Conservation (phyloP, 2,113 vertebrate species). For the Aptenodytes forsteri region DNA sequence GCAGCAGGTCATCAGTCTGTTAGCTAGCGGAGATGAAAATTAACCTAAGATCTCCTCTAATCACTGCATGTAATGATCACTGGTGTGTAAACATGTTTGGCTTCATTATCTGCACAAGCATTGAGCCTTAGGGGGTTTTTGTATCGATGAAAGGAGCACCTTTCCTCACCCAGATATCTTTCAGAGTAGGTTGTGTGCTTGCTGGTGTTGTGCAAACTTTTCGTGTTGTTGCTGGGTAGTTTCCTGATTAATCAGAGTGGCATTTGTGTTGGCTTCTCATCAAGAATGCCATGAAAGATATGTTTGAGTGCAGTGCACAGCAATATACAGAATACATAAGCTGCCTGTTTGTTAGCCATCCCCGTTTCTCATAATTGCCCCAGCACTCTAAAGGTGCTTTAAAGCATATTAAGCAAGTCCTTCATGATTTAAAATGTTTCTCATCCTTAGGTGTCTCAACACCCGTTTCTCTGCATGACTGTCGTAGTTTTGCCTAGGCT, state of each 20-base stretch:
- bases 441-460: background rate
- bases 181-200: constrained; percentile 36
- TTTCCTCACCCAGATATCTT: constrained; percentile 40
- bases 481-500: background rate
- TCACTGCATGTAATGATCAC: constrained; percentile 34
- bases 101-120: constrained; percentile 46
- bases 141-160: constrained; percentile 45
- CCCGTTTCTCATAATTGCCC: background rate
- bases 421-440: background rate
- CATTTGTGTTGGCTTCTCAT: constrained; percentile 55
- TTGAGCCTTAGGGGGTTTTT: background rate
- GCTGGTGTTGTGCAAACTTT: constrained; percentile 47
- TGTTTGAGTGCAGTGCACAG: constrained; percentile 15
- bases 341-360: constrained; percentile 7
- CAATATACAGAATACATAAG: constrained; percentile 45
- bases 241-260: constrained; percentile 56
- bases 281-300: constrained; percentile 56
- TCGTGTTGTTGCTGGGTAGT: constrained; percentile 55
- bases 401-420: constrained; percentile 1
- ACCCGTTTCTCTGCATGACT: background rate
- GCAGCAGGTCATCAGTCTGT: constrained; percentile 53
- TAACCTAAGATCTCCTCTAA: constrained; percentile 54
- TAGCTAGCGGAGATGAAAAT: constrained; percentile 65
- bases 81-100: constrained; percentile 5
- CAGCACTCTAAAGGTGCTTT: background rate